Evolutionary conservation across 2,888 invertebrate species (phyloP), one percentile per base, ranked within the genome.

Genomic region (Sarcophaga variegata): DNA sequence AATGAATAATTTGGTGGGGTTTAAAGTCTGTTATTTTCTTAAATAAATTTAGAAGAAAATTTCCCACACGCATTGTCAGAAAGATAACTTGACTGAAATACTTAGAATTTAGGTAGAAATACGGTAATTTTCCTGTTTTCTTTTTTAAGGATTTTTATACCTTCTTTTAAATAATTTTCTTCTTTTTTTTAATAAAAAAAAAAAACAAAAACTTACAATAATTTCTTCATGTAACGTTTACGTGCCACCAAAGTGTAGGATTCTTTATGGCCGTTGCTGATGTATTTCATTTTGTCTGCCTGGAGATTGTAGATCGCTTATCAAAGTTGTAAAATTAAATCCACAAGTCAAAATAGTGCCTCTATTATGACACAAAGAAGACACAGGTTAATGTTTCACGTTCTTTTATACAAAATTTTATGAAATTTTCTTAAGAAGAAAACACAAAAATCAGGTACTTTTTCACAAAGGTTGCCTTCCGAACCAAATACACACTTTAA

Each of bases 161-260:
- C 45, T 1, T 37, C 1, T 37, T 37, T 37, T n/a, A 66, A 27
- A 66, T 37, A 14, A n/a, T 12, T 37, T 11, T 66, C 4, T 4
- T 37, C 4, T 4, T 37, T 66, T 74, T 72, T n/a, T 47, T 62
- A 62, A 62, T 62, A n/a, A 74, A 37, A 27, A 27, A 4, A 27
- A 27, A 5, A 5, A 27, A 37, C 4, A 27, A 5, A 27, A 87
- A 89, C 93, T 88, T 93, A 93, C 93, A 93, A 90, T 89, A 93
- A 89, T 90, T 93, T 93, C 88, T 93, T 93, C 92, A 93, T 92
- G 89, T 93, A 93, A 86, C 93, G 92, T 89, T 93, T 93, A 88
- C 93, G 93, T 76, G 93, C 93, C 70, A 93, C 93, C 87, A 93
- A 88, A 86, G 93, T 92, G 89, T 93, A 93, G 84, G 93, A 93